Base-by-base conservation (phyloP, 2,113 vertebrate species). In the Cinclus cinclus region DNA sequence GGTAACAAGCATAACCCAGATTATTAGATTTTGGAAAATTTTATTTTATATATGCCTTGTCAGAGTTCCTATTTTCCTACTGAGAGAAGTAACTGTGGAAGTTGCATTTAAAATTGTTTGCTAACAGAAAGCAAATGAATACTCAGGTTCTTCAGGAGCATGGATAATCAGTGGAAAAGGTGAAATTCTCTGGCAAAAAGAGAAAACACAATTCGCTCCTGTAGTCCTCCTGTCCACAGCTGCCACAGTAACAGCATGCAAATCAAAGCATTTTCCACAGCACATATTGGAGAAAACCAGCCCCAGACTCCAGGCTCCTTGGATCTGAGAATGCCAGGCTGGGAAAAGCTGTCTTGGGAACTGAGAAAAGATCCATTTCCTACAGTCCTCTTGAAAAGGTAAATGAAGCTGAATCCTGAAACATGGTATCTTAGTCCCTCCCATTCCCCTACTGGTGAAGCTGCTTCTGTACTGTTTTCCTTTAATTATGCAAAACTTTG, bases 341-440 rank as follows among this genome's bases (percentile, higher is more conserved):
- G 55, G 30, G 74, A 96, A 89, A 91, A 75, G 56, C 52, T 24
- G 67, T 31, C 47, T 28, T 27, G 44, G 65, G 56, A 59, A 70
- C 49, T 23, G 35, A 71, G 69, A 87, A 89, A 78, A 83, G 35
- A 91, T 50, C 80, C 9, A 33, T 91, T 87, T 68, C 90, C 49
- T 85, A 27, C 71, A 89, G 64, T 82, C 90, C 81, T 59, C 65
- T 89, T 87, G 71, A n/a, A 84, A 84, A 78, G 52, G 56, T 63
- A 91, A 78, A 78, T 21, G 44, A 94, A 89, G 50, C 78, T 93
- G 74, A 70, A 41, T 46, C 25, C 49, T 69, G 67, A 92, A 69
- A 64, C 0, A 10, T 0, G 0, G 13, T 5, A 42, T 42, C 47
- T 74, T 6, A n/a, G 47, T 41, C 46, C 41, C 41, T 63, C 71